Conservation (phyloP, 2,888 invertebrate genomes). For the Pseudolycoriella hygida region DNA sequence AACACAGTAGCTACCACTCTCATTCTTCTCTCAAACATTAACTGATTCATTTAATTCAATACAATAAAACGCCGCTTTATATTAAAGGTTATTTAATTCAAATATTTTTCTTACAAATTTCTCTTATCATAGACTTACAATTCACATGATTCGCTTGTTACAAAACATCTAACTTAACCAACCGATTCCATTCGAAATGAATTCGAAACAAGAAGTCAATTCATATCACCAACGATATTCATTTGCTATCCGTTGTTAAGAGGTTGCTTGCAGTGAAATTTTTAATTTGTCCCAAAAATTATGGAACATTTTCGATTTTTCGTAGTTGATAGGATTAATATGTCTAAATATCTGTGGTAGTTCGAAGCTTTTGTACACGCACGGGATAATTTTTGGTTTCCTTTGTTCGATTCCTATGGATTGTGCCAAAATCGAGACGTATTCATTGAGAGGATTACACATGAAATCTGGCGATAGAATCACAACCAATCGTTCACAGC, state of each 20-base stretch:
- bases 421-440: conserved; percentile 64
- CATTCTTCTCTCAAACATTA: no score
- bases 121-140: no score
- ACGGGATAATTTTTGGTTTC: conserved; percentile 50
- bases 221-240: no score
- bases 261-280: conserved; percentile 31
- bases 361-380: conserved; percentile 42
- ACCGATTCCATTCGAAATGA: no score
- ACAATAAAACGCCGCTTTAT: no score
- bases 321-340: conserved; percentile 45
- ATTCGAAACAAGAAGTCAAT: no score
- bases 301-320: conserved; percentile 32
- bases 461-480: conserved; percentile 63
- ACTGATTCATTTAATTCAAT: no score
- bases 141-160: no score
- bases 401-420: conserved; percentile 53
- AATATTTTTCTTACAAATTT: no score
- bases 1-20: no score
- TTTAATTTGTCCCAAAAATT: conserved; percentile 56
- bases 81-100: no score
- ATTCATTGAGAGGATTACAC: conserved; percentile 53
- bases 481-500: conserved; percentile 63
- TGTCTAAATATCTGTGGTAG: conserved; percentile 47
- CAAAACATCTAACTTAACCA: no score
- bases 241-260: conserved; percentile 16